Conservation (phyloP, 2,888 invertebrate genomes). For the Nowickia ferox region DNA sequence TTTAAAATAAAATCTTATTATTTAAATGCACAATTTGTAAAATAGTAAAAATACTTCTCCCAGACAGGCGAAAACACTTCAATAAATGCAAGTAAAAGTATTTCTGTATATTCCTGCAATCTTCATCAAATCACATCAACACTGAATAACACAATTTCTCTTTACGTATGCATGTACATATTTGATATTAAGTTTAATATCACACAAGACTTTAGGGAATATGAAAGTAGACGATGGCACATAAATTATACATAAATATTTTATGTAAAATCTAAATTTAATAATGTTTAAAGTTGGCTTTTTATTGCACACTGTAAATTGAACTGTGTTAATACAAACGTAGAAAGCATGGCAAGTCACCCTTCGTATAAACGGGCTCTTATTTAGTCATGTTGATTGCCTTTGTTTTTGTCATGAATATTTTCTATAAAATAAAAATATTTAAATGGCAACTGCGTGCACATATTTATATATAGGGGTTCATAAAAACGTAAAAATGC, state of each 20-base stretch:
- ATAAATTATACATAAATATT: no score
- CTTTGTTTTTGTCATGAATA: background rate
- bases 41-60: no score
- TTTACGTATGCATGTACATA: background rate
- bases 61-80: background rate
- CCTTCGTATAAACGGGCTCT: no score
- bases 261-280: no score
- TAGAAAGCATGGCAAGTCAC: background rate
- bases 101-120: background rate
- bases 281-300: background rate
- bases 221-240: background rate
- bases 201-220: background rate
- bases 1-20: no score
- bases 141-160: background rate
- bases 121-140: background rate
- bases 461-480: background rate
- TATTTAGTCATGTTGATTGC: background rate
- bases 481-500: background rate
- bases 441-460: background rate
- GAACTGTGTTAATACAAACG: background rate
- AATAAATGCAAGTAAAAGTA: background rate
- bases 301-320: background rate
- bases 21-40: no score
- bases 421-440: constrained; percentile 11
- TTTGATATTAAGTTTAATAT: background rate